phyloP scores from a whole-genome alignment of 53 echinoderm and acorn worm genomes.

The Astropecten irregularis region DNA sequence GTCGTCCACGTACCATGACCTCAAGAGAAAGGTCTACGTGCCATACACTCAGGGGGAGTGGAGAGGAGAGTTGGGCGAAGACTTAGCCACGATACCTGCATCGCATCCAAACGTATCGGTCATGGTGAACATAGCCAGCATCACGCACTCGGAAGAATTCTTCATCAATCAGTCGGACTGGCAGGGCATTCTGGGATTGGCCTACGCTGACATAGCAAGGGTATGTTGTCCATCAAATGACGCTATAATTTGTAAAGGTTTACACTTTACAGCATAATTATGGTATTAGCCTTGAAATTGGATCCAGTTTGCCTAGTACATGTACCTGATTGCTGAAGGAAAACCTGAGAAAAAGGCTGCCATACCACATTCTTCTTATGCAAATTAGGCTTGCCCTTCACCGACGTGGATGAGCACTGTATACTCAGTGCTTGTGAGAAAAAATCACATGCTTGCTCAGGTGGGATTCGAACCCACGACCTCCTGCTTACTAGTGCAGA shows the following conservation, averaged over 20 bases:
- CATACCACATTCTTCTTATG: too few species aligned
- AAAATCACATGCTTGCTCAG: too few species aligned
- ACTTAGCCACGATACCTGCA: conserved; percentile 62
- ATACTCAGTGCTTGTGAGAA: too few species aligned
- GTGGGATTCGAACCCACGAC: too few species aligned
- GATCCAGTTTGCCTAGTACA: too few species aligned
- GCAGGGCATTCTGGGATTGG: conserved; percentile 97
- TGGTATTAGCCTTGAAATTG: too few species aligned
- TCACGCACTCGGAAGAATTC: conserved; percentile 82
- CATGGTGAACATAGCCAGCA: conserved; percentile 77
- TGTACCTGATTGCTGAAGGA: too few species aligned
- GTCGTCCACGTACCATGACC: conserved; percentile 74
- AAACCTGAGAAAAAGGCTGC: too few species aligned
- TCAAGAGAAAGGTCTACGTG: conserved; percentile 65
- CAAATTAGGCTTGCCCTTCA: too few species aligned
- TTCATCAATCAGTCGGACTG: conserved; percentile 91
- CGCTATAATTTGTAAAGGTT: too few species aligned
- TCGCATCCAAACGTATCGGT: conserved; percentile 61
- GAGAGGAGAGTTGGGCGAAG: conserved; percentile 81
- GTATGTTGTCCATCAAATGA: conserved; percentile 10
- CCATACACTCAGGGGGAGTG: conserved; percentile 93
- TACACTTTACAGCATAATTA: neutral
- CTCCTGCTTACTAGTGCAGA: too few species aligned
- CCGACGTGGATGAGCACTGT: too few species aligned
- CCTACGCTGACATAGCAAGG: conserved; percentile 83